Base-by-base conservation (phyloP, 2,113 vertebrate genomes). In the Tachysurus fulvidraco region DNA sequence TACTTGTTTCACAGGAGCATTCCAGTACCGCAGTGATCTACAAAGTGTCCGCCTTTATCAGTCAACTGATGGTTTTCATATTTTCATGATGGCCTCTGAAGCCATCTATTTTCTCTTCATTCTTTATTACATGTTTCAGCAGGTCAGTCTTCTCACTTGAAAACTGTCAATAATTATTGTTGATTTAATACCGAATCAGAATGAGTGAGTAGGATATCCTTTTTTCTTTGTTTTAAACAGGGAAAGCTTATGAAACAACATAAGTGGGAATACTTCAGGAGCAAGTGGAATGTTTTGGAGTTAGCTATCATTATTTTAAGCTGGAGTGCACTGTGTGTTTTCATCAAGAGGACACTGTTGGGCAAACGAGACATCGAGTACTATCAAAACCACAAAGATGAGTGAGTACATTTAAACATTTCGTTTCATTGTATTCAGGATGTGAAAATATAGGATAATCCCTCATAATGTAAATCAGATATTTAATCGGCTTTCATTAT, bases 51-150 rank as follows among this genome's bases (percentile, higher is more conserved):
- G 95, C 85, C 96, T 99, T 36, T 97, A 98, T 91, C 96, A 96
- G 28, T 97, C 97, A 25, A 96, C 96, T 0, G 92, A 94, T 19
- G 96, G 96, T 23, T 94, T 99, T 81, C 96, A 98, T 85, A 93
- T 97, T 86, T 98, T 99, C 54, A 96, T 99, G 67, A 93, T 98
- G 90, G 96, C 95, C 17, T 97, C 96, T 64, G 97, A 99, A 94
- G 91, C 94, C 0, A 89, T 96, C 83, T 99, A 98, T 92, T 97
- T 98, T 91, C 92, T 99, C 86, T 98, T 99, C 57, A 93, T 99
- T 85, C 69, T 97, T 78, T 97, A 98, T 93, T 98, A 99, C 92
- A 98, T 99, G 97, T 91, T 93, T 87, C 88, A 95, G 30, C 98
- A 99, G 96, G 98, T 99, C 88, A 95, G 93, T 52, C 1, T 41